A percentile compares a stretch with the other conserved stretches of the same genome.
Evolutionary conservation across 2,888 invertebrate species (phyloP).

Genomic region (Harpalus rufipes): DNA sequence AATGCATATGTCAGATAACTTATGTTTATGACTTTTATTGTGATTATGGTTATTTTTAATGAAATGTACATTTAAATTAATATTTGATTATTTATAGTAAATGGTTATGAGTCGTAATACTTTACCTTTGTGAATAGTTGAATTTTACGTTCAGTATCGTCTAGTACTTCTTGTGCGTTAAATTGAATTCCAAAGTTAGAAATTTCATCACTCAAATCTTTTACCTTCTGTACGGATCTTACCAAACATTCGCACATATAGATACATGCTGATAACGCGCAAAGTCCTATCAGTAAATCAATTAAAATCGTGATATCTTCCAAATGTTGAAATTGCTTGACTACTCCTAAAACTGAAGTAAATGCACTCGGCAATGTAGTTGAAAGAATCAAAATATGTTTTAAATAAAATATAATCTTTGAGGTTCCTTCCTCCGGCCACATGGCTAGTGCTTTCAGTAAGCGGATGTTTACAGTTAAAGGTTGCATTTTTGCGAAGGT

Average conservation of each 20-base stretch:
- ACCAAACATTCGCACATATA: conserved; percentile 57
- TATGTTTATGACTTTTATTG: too few species aligned
- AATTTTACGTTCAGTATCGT: conserved; percentile 22
- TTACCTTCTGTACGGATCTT: background rate
- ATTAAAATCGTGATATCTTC: conserved; percentile 54
- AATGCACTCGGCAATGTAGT: conserved; percentile 14
- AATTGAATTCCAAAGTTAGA: conserved; percentile 19
- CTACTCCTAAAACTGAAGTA: conserved; percentile 36
- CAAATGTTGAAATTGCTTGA: conserved; percentile 20
- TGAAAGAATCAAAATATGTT: conserved; percentile 22
- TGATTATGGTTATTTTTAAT: too few species aligned
- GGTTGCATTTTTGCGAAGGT: conserved; percentile 14
- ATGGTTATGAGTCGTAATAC: too few species aligned
- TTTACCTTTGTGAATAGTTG: conserved; percentile 50
- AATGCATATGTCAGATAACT: too few species aligned
- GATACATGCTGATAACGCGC: conserved; percentile 34
- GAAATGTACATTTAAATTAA: too few species aligned
- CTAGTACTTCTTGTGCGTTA: conserved; percentile 23
- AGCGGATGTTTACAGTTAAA: conserved; percentile 21
- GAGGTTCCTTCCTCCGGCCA: conserved; percentile 29
- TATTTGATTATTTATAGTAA: too few species aligned
- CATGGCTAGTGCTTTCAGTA: conserved; percentile 36
- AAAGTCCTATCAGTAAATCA: conserved; percentile 45
- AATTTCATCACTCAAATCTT: conserved; percentile 37
- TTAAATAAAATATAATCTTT: conserved; percentile 11